Evolutionary conservation across 1,140 invertebrate genomes (phyloP).

Genomic region (Megathymus violae): DNA sequence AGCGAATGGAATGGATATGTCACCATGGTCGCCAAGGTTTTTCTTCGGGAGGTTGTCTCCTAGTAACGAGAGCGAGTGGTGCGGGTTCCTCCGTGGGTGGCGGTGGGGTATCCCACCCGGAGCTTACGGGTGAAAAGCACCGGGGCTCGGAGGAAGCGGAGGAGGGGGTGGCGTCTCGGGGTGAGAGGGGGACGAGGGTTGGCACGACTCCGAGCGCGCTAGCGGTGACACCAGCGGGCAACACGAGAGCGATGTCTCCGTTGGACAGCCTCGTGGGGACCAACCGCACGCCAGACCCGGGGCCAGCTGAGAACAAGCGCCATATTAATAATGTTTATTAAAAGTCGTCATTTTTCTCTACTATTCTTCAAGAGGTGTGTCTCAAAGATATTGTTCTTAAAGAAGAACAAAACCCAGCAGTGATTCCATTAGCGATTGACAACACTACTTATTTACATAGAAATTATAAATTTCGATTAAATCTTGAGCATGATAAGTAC

Average conservation of each 20-base stretch:
- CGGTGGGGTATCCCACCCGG: constrained; percentile 69
- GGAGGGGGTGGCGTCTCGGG: constrained; percentile 87
- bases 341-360: no score
- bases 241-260: constrained; percentile 89
- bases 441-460: no score
- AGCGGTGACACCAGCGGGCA: constrained; percentile 86
- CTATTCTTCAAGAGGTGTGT: no score
- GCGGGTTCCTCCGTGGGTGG: constrained; percentile 78
- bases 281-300: no score
- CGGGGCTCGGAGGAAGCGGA: constrained; percentile 82
- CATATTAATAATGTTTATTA: no score
- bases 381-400: no score
- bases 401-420: no score
- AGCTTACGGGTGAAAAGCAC: constrained; percentile 73
- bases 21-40: constrained; percentile 90
- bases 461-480: no score
- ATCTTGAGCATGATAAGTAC: no score
- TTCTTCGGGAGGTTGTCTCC: constrained; percentile 84
- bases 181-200: constrained; percentile 88
- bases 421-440: no score
- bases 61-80: constrained; percentile 89
- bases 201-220: constrained; percentile 84
- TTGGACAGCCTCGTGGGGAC: no score
- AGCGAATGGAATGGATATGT: constrained; percentile 56
- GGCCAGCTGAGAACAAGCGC: no score